Base-by-base conservation (phyloP, 2,113 vertebrate species). In the Nesoenas mayeri region DNA sequence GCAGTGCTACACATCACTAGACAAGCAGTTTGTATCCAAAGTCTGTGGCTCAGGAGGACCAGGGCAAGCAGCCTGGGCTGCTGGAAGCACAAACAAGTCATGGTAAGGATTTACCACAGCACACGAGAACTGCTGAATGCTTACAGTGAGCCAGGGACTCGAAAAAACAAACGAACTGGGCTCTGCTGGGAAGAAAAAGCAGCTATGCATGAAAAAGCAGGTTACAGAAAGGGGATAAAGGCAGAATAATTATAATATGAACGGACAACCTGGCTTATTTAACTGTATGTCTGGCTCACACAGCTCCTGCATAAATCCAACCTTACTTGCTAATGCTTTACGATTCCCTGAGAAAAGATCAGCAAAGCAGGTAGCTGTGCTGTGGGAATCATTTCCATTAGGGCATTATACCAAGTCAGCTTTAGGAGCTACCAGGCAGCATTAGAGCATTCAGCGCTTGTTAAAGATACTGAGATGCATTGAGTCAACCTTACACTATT, bases 381-480 rank as follows among this genome's bases (percentile, higher is more conserved):
- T 51, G 70, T 2, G 5, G 44, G 29, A 85, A 70, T 50, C 3
- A 1, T 48, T 89, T 86, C 85, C 34, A 4, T 26, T 47, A 51
- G 18, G 32, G 22, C 29, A 97, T 12, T 97, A 91, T 19, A 67
- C 96, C 89, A 98, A 92, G 87, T 14, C 62, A 34, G 38, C 57
- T 95, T 89, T 97, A 94, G 97, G 84, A 95, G 32, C 70, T 96
- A 28, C 64, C 80, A 54, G 88, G 78, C 74, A 96, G 25, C 19
- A 77, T 95, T 74, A 89, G 28, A 74, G 71, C 44, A 96, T 97
- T 87, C 97, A 97, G 97, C 74, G 60, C 19, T 67, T 47, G 12
- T 77, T 58, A 58, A 80, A 71, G 60, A 58, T 32, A 51, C 28
- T 34, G 57, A 77, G 6, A 54, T 44, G 54, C 62, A 80, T 6